Conservation (phyloP, 1,140 invertebrate genomes). For the Apis mellifera region Amel_HAv3.1 CM009940.2:6618501-6619000, state of each 20-base stretch:
- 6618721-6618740: too few relatives aligned
- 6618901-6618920: neutral
- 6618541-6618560: too few relatives aligned
- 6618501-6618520: too few relatives aligned
- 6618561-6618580: too few relatives aligned
- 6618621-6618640: too few relatives aligned
- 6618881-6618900: constrained; percentile 15
- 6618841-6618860: neutral
- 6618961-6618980: constrained; percentile 11
- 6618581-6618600: too few relatives aligned
- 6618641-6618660: too few relatives aligned
- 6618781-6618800: neutral
- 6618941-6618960: constrained; percentile 25
- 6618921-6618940: constrained; percentile 12
- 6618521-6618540: too few relatives aligned
- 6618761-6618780: neutral
- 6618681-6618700: too few relatives aligned
- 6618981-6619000: neutral
- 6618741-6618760: neutral
- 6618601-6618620: too few relatives aligned
- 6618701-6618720: too few relatives aligned
- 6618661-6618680: too few relatives aligned
- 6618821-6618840: neutral
- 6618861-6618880: neutral
- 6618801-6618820: neutral